Base-by-base conservation (phyloP, 1,140 invertebrate genomes). In the Drosophila kurseongensis region DNA sequence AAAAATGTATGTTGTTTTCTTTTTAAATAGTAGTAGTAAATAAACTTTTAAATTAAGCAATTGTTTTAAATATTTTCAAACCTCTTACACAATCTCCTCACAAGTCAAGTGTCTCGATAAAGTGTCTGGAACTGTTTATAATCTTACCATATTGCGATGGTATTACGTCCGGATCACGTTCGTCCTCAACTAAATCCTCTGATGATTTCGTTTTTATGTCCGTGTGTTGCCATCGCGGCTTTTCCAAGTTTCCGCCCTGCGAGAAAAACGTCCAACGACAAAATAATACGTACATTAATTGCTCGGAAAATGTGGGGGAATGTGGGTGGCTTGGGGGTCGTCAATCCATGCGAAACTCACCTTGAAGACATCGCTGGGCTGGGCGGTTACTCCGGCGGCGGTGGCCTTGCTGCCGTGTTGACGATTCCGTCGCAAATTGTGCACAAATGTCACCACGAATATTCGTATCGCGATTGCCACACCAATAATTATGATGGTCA, bases 151-250 rank as follows among this genome's bases (percentile, higher is more conserved):
- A 96, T 93, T 96, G 95, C 54, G 95, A 95, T 66, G 95, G 95
- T 88, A 96, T 96, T 41, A 96, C 94, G 92, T 96, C 95, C 16
- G 95, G 95, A 93, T 96, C 95, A 88, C 94, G 94, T 92, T 95
- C 95, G 74, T 95, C 94, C 55, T 92, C 91, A 27, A 92, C 85
- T 55, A 92, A 75, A 77, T 92, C 90, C 59, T 92, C 91, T 12
- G 80, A 80, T 80, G 92, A 80, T 81, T 92, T 92, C 27, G 91
- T 90, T 80, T 92, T 92, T 62, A 91, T 90, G 50, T 92, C 91
- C 16, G 90, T 92, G 72, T 92, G 91, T 55, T 92, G 91, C 91
- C 91, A 92, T 2, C 91, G 90, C 36, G 91, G 91, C 72, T 92
- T 92, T 56, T 92, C 91, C 67, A 92, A 56, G 56, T 88, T 90